These are phyloP conservation scores for Tyria jacobaeae DNA, from an alignment of 2,888 invertebrate genomes.

Conservation along the genomic window DNA sequence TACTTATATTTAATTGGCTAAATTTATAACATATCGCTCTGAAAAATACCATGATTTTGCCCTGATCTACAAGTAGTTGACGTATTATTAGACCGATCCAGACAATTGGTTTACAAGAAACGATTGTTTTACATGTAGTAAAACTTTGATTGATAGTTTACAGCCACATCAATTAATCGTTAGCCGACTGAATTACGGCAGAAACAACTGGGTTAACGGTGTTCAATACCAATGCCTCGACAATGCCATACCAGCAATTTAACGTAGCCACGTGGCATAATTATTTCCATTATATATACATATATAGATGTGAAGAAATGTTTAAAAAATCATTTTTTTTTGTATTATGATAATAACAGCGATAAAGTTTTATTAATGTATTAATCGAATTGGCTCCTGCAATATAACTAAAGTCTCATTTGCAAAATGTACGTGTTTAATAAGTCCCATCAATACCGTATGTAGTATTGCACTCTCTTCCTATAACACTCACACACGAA, in stretches of 20 bases:
- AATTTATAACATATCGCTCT: too few relatives aligned
- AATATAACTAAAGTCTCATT: too few relatives aligned
- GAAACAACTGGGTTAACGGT: conserved; percentile 71
- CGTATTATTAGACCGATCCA: conserved; percentile 63
- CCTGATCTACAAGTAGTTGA: conserved; percentile 52
- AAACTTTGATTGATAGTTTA: conserved; percentile 84
- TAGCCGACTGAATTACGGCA: conserved; percentile 62
- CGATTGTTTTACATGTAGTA: conserved; percentile 78
- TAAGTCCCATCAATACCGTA: too few relatives aligned
- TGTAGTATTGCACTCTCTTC: too few relatives aligned
- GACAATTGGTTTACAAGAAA: conserved; percentile 76
- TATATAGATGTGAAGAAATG: conserved; percentile 36
- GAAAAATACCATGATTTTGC: conserved; percentile 20
- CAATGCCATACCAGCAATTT: conserved; percentile 37
- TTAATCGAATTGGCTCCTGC: too few relatives aligned
- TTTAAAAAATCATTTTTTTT: conserved; percentile 29
- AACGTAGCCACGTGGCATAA: conserved; percentile 45
- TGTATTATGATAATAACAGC: too few relatives aligned
- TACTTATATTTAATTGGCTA: too few relatives aligned
- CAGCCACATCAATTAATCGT: conserved; percentile 79
- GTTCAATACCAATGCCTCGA: conserved; percentile 33
- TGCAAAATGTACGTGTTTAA: too few relatives aligned
- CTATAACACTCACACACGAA: too few relatives aligned
- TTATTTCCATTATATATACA: conserved; percentile 57
- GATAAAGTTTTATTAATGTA: too few relatives aligned